Evolutionary conservation across 1,140 invertebrate species (phyloP).

Genomic region (Lethocerus indicus): DNA sequence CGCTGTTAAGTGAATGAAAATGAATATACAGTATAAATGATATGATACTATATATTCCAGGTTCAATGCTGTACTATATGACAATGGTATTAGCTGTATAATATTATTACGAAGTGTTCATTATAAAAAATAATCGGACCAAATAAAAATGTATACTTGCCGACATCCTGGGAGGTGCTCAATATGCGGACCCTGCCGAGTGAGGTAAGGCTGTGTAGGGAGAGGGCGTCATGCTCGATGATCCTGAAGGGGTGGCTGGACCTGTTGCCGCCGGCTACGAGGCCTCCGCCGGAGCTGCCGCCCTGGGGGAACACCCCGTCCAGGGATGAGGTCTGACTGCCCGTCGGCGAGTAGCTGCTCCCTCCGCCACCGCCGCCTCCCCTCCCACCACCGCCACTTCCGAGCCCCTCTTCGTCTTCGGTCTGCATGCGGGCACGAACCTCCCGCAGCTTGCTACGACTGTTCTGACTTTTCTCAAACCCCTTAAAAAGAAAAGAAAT

Average conservation of each 20-base stretch:
- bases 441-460: slow-evolving; percentile 58
- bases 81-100: too few species aligned
- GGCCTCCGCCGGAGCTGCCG: too few species aligned
- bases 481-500: slow-evolving; percentile 10
- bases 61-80: too few species aligned
- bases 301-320: slow-evolving; percentile 39
- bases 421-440: slow-evolving; percentile 67
- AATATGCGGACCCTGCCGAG: slow-evolving; percentile 58
- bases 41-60: too few species aligned
- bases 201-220: slow-evolving; percentile 71
- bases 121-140: background rate
- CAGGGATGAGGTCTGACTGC: slow-evolving; percentile 58
- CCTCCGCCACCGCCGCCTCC: too few species aligned
- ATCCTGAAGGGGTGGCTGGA: slow-evolving; percentile 60
- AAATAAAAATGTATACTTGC: background rate
- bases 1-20: too few species aligned
- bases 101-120: too few species aligned
- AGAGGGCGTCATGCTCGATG: slow-evolving; percentile 71
- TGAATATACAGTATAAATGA: too few species aligned
- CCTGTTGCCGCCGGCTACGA: slow-evolving; percentile 30
- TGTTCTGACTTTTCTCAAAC: slow-evolving; percentile 19
- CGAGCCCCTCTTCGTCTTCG: slow-evolving; percentile 49
- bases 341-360: slow-evolving; percentile 59
- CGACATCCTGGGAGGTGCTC: slow-evolving; percentile 22
- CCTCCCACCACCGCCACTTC: slow-evolving; percentile 39